Base-by-base conservation (phyloP, 2,888 invertebrate genomes). In the Sphaeridia pumilis region DNA sequence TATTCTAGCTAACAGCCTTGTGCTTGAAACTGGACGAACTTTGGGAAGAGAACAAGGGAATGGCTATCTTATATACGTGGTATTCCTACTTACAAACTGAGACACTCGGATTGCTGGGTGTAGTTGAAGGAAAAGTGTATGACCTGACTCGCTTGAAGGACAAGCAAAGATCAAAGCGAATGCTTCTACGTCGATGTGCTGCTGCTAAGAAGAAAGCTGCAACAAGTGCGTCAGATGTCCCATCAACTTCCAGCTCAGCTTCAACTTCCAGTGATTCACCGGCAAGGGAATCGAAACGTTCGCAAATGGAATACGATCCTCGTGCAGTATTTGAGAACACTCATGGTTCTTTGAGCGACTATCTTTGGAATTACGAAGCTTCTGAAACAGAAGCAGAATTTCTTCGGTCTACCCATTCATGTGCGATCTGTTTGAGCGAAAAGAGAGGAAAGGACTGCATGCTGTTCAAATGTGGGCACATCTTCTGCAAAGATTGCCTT, bases 401-500 rank as follows among this genome's bases (percentile, higher is more conserved):
- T 58, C 64, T 67, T n/a, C 48, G 41, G 26, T 36, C 49, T 20
- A 56, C 68, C 47, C 70, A 71, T 57, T 64, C 67, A 2, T 76
- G 80, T 67, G 71, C 73, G 54, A 75, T 81, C 45, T 81, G 81
- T 66, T 76, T 76, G 53, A 58, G 64, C 28, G 70, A 71, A 35
- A 71, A 71, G 58, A 59, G 66, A 21, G 78, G 77, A 2, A 58
- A 60, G 2, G 68, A 74, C 41, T 78, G 77, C 64, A 70, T 75
- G 2, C 69, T 71, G 52, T 78, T 80, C 64, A 66, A 69, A 31
- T 81, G 81, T 67, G 66, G 68, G 20, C 80, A 81, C 66, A 72
- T 76, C 10, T 80, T 75, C 67, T 81, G 81, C 66, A 73, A 72
- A 51, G 72, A 73, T 4, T 81, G 81, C 65, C 73, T 78, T 60